phyloP scores from a whole-genome alignment of 2,113 vertebrate genomes.

The Globicephala melas region DNA sequence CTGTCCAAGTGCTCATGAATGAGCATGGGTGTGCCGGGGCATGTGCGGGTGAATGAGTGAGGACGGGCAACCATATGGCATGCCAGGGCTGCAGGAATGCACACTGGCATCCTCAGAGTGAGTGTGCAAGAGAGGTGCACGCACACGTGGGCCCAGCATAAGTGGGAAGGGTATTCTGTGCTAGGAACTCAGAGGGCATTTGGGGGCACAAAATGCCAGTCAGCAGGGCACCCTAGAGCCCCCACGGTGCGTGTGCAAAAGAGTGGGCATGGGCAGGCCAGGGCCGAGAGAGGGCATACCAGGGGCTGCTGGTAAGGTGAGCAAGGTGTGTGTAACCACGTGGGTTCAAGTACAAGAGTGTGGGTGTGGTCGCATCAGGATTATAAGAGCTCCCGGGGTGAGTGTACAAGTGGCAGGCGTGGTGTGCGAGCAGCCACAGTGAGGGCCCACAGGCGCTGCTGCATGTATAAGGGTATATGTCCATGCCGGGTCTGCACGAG shows the following conservation, averaged over 20 bases:
- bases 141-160: background rate
- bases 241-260: background rate
- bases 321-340: background rate
- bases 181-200: background rate
- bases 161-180: background rate
- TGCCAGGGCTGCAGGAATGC: background rate
- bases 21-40: background rate
- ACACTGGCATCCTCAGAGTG: background rate
- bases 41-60: background rate
- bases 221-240: background rate
- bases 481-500: background rate
- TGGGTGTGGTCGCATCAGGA: background rate
- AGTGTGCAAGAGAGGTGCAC: background rate
- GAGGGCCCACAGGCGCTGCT: background rate
- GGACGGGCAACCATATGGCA: background rate
- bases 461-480: background rate
- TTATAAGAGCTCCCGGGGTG: background rate
- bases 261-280: too few relatives aligned
- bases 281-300: background rate
- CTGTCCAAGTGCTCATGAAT: background rate
- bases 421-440: background rate
- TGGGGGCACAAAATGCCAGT: background rate
- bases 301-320: background rate
- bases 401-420: background rate
- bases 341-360: background rate